Evolutionary conservation across 2,888 invertebrate species (phyloP).

Genomic region (Polymixis flavicincta): DNA sequence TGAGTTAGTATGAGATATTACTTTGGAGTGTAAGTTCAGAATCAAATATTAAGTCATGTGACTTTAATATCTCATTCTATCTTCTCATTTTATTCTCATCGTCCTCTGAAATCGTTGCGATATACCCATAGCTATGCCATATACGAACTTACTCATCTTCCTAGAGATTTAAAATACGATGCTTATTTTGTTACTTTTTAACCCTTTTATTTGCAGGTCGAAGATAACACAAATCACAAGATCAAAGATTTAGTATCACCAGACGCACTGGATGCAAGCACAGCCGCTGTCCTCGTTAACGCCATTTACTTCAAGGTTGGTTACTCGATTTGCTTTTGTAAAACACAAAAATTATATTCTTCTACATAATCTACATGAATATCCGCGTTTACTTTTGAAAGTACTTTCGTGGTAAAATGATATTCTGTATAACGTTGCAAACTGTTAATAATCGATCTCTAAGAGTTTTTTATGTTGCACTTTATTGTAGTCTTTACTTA

Average conservation of each 20-base stretch:
- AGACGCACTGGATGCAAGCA: slow-evolving; percentile 85
- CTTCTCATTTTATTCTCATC: not conserved
- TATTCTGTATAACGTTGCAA: not conserved
- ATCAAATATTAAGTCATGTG: not conserved
- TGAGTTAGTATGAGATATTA: not conserved
- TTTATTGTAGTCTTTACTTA: not conserved
- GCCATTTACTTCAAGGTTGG: slow-evolving; percentile 95
- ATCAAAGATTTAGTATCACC: slow-evolving; percentile 91
- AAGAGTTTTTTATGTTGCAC: not conserved
- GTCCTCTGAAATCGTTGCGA: not conserved
- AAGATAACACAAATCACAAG: slow-evolving; percentile 83
- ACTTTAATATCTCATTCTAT: not conserved
- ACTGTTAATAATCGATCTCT: not conserved
- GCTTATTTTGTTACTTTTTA: not conserved
- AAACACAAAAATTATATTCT: not conserved
- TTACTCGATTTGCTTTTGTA: not conserved
- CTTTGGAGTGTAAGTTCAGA: not conserved
- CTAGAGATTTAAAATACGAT: not conserved
- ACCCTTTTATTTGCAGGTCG: slow-evolving; percentile 76
- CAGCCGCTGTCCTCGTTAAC: slow-evolving; percentile 94
- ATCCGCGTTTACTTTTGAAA: not conserved
- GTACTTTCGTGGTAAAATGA: not conserved
- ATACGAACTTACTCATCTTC: not conserved
- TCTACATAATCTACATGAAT: not conserved
- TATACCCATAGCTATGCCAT: not conserved